Evolutionary conservation across 1,140 invertebrate genomes (phyloP).

Genomic region (Teleopsis dalmanni): DNA sequence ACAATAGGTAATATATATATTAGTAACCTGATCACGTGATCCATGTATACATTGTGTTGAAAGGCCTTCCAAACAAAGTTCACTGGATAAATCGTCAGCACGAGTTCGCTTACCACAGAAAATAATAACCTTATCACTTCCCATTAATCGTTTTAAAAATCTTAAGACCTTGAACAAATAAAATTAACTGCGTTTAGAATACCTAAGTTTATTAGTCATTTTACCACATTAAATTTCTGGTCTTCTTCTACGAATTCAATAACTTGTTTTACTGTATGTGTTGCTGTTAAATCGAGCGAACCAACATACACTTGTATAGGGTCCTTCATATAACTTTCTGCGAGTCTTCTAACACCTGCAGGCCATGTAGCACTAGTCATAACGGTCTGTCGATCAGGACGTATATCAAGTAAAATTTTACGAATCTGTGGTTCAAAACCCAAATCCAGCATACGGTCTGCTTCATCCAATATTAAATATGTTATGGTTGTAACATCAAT

Average conservation of each 20-base stretch:
- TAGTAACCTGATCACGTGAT: conserved; percentile 76
- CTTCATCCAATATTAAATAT: conserved; percentile 86
- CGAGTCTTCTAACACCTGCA: conserved; percentile 67
- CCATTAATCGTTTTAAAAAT: too few relatives aligned
- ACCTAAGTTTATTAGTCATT: too few relatives aligned
- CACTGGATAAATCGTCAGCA: conserved; percentile 73
- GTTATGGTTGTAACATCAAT: conserved; percentile 71
- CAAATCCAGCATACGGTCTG: conserved; percentile 74
- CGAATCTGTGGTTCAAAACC: conserved; percentile 83
- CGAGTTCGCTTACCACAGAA: conserved; percentile 79
- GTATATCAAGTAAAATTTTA: conserved; percentile 67
- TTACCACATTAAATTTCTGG: conserved; percentile 58
- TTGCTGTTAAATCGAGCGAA: conserved; percentile 74
- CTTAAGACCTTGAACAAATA: too few relatives aligned
- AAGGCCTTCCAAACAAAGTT: conserved; percentile 62
- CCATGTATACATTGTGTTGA: conserved; percentile 76
- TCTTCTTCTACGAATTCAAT: conserved; percentile 68
- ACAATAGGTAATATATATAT: too few relatives aligned
- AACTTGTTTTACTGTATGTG: conserved; percentile 71
- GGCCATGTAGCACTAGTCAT: conserved; percentile 91
- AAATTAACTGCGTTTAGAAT: too few relatives aligned
- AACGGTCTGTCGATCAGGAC: conserved; percentile 72
- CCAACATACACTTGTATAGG: conserved; percentile 86
- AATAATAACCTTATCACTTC: conserved; percentile 75
- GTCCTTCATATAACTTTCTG: conserved; percentile 75